phyloP scores from a whole-genome alignment of 2,888 invertebrate genomes.

The Criorhina ranunculi region DNA sequence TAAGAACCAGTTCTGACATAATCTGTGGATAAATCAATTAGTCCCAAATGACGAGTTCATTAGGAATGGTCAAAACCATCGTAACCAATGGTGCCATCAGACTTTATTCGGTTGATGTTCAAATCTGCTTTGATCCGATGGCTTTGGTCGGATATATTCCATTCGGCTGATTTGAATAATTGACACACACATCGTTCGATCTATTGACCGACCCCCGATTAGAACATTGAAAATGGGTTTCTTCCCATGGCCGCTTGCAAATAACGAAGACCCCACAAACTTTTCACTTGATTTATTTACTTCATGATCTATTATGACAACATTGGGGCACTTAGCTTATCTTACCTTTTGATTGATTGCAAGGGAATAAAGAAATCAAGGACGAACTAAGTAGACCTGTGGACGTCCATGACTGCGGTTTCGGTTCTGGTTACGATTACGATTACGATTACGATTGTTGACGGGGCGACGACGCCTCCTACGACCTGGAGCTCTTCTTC shows the following conservation, averaged over 20 bases:
- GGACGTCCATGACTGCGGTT: slow-evolving; percentile 25
- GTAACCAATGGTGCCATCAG: slow-evolving; percentile 56
- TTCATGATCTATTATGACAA: not conserved
- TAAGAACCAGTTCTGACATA: slow-evolving; percentile 66
- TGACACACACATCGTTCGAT: slow-evolving; percentile 42
- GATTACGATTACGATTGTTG: slow-evolving; percentile 19
- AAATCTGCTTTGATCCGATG: slow-evolving; percentile 51
- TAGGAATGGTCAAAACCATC: slow-evolving; percentile 66
- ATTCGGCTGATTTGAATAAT: slow-evolving; percentile 63
- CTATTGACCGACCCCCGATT: slow-evolving; percentile 15
- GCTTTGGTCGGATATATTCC: slow-evolving; percentile 27
- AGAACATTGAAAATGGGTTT: slow-evolving; percentile 2
- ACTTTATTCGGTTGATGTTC: slow-evolving; percentile 36
- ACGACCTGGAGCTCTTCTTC: not conserved
- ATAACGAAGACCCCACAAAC: slow-evolving; percentile 32
- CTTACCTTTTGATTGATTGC: not conserved
- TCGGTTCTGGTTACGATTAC: slow-evolving; percentile 24
- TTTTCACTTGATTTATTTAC: slow-evolving; percentile 24
- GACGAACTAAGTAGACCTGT: slow-evolving; percentile 24
- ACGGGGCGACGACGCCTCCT: slow-evolving; percentile 34
- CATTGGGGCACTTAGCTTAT: slow-evolving; percentile 2
- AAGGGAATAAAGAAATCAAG: not conserved
- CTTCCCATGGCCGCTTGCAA: not conserved
- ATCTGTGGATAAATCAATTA: slow-evolving; percentile 75
- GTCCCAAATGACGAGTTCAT: slow-evolving; percentile 73